Evolutionary conservation across 2,888 invertebrate genomes (phyloP).

Genomic region (Noctua fimbriata): DNA sequence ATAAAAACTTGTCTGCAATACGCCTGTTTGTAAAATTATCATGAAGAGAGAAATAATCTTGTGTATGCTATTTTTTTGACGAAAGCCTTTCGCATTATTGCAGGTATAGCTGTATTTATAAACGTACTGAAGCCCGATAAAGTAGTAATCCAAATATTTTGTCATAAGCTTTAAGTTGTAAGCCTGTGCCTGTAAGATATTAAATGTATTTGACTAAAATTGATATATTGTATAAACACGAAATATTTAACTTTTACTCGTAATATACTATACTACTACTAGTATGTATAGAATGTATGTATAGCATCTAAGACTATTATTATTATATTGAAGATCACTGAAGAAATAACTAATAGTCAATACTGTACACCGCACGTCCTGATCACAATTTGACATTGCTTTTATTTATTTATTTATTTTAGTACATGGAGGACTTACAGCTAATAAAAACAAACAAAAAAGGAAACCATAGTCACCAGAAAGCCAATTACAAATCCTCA

Average conservation of each 20-base stretch:
- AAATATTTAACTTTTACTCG: conserved; percentile 11
- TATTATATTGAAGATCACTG: background rate
- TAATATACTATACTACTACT: conserved; percentile 21
- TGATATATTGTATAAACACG: background rate
- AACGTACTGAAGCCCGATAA: conserved; percentile 9
- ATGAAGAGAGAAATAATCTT: no score
- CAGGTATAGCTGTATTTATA: conserved; percentile 10
- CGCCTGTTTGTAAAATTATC: background rate
- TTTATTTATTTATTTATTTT: no score
- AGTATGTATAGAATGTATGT: background rate
- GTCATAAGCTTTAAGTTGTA: conserved; percentile 33
- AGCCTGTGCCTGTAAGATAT: conserved; percentile 26
- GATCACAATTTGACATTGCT: background rate
- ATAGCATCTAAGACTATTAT: conserved; percentile 1
- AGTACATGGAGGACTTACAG: no score
- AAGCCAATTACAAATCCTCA: no score
- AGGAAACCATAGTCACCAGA: no score
- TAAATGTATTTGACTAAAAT: conserved; percentile 13
- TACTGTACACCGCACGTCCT: background rate
- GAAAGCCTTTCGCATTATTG: background rate
- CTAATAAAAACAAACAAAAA: no score
- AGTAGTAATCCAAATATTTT: conserved; percentile 44
- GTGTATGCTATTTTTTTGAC: conserved; percentile 12
- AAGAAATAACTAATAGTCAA: conserved; percentile 3
- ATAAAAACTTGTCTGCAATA: background rate